Base-by-base conservation (phyloP, 2,797 vertebrate species). In the Microctenopoma steveboyesi region DNA sequence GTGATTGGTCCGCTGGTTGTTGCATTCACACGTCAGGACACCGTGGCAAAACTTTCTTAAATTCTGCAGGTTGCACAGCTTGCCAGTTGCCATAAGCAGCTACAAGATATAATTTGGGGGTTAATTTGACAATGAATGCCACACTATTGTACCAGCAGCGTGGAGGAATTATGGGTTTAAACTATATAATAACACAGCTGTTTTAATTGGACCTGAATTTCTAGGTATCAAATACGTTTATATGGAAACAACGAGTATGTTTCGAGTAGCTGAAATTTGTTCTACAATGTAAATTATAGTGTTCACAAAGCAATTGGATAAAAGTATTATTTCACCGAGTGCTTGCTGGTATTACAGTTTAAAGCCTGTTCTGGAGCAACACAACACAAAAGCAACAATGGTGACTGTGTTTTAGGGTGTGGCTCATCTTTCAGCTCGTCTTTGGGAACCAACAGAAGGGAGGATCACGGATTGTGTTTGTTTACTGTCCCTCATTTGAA, bases 401-500 rank as follows among this genome's bases (percentile, higher is more conserved):
- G 66, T 46, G 72, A 16, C 47, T 70, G 61, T 85, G 69, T 71
- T 69, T 82, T 62, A 61, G 64, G 74, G 77, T 25, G 65, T 84
- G 65, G 74, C 68, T 53, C 42, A 50, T 82, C 50, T 63, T 60
- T 56, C 45, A 27, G 45, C 51, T 69, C 5, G 1, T 73, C 59
- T 60, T 59, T 37, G 35, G 47, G 54, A 70, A 65, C 54, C 58
- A 76, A 57, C 83, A 80, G 81, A 80, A 64, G 74, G 78, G 46
- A 62, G 74, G 87, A 84, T 88, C 66, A 83, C 67, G 49, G 74
- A 65, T 74, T 72, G 80, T 66, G 62, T 75, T 51, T 39, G 35
- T 79, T 70, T 57, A 49, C 56, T 40, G 13, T 62, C 37, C 45
- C 62, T 72, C 51, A 2, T 67, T 76, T 25, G 30, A 72, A 78